phyloP scores from a whole-genome alignment of 2,888 invertebrate genomes.

The Limnephilus auricula region DNA sequence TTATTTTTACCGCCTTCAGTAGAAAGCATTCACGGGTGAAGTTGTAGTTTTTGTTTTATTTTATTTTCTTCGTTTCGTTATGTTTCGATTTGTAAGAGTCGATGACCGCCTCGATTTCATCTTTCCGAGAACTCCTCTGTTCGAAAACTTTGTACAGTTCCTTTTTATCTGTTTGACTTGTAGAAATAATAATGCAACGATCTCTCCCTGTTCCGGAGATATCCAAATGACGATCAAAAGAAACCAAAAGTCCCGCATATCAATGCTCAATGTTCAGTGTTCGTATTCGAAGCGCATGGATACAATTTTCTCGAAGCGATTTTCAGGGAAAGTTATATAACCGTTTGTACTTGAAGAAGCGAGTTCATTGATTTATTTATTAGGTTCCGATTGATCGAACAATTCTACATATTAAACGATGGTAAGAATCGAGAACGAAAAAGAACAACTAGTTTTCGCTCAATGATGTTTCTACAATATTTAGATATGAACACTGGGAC shows the following conservation, averaged over 20 bases:
- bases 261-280: not conserved
- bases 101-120: conserved; percentile 66
- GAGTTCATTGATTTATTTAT: not conserved
- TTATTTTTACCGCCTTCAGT: conserved; percentile 75
- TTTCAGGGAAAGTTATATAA: not conserved
- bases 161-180: conserved; percentile 65
- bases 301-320: not conserved
- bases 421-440: not conserved
- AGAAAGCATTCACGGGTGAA: conserved; percentile 15
- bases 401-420: not conserved
- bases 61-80: conserved; percentile 69
- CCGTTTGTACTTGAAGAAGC: not conserved
- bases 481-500: not conserved
- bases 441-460: not conserved
- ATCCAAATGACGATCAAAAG: conserved; percentile 7
- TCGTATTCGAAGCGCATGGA: not conserved
- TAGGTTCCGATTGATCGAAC: not conserved
- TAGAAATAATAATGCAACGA: not conserved
- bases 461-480: not conserved
- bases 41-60: conserved; percentile 41
- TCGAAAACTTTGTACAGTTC: conserved; percentile 78
- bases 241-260: not conserved
- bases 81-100: conserved; percentile 29
- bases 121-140: conserved; percentile 75
- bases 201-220: not conserved